These are phyloP conservation scores for Notocelia uddmanniana DNA, from an alignment of 2,888 invertebrate species.

Conservation along the genomic window DNA sequence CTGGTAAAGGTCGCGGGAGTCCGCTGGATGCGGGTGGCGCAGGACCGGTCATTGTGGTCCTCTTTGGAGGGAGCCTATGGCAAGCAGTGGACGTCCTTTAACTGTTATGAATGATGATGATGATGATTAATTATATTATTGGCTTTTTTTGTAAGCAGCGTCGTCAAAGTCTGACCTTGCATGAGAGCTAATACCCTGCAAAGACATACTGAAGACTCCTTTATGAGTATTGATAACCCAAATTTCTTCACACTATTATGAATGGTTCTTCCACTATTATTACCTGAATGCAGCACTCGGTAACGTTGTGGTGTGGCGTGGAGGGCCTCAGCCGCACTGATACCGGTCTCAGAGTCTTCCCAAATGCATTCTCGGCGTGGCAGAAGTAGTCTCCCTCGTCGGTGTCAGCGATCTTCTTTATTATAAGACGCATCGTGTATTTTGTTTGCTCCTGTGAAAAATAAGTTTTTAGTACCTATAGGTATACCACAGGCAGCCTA, in stretches of 20 bases:
- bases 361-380: constrained; percentile 94
- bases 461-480: constrained; percentile 27
- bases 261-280: neutral
- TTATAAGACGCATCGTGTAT: constrained; percentile 91
- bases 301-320: constrained; percentile 89
- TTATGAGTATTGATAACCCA: no score
- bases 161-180: no score
- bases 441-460: constrained; percentile 86
- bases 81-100: no score
- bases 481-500: neutral
- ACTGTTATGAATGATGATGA: no score
- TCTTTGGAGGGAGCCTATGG: no score
- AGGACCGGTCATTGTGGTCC: no score
- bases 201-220: no score
- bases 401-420: constrained; percentile 88
- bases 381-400: constrained; percentile 94
- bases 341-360: constrained; percentile 89
- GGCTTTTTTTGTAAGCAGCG: no score
- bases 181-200: no score
- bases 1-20: no score
- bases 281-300: constrained; percentile 90
- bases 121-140: no score
- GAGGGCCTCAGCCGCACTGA: constrained; percentile 89
- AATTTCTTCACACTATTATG: neutral
- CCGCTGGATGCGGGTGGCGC: no score